Percentiles rank a stretch among this genome's conserved stretches.
Conservation (phyloP, 2,797 vertebrate genomes). For the Malacoraja senta region DNA sequence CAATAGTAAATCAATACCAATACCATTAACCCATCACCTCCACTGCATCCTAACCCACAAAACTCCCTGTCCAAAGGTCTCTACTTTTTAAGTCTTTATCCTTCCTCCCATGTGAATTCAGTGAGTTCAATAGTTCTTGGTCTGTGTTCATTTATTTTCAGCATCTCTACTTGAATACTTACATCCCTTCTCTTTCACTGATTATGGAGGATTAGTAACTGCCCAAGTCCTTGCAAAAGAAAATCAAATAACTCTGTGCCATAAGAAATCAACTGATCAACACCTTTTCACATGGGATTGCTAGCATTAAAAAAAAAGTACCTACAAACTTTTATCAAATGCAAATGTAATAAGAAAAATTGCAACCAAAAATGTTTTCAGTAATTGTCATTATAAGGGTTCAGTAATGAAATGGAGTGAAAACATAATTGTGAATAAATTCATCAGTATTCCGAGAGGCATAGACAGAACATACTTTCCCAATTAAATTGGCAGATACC, state of each 20-base stretch:
- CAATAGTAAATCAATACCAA: too few species aligned
- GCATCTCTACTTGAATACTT: neutral
- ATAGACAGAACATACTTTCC: neutral
- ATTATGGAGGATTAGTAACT: neutral
- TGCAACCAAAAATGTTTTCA: neutral
- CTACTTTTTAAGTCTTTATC: too few species aligned
- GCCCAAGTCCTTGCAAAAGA: neutral
- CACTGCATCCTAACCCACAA: too few species aligned
- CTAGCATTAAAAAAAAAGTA: neutral
- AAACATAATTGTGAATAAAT: neutral
- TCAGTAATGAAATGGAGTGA: neutral
- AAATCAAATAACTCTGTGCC: neutral
- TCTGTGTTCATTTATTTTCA: too few species aligned
- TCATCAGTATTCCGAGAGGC: neutral
- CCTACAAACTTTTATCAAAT: neutral
- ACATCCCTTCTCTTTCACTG: neutral
- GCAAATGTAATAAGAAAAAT: neutral
- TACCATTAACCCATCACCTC: too few species aligned
- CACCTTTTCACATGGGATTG: neutral
- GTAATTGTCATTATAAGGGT: neutral
- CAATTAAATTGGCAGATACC: neutral
- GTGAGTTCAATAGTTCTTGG: too few species aligned
- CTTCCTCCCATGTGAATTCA: too few species aligned
- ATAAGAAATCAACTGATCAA: neutral
- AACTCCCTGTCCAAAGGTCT: too few species aligned